Conservation (phyloP, 2,797 vertebrate species). For the Manis pentadactyla region DNA sequence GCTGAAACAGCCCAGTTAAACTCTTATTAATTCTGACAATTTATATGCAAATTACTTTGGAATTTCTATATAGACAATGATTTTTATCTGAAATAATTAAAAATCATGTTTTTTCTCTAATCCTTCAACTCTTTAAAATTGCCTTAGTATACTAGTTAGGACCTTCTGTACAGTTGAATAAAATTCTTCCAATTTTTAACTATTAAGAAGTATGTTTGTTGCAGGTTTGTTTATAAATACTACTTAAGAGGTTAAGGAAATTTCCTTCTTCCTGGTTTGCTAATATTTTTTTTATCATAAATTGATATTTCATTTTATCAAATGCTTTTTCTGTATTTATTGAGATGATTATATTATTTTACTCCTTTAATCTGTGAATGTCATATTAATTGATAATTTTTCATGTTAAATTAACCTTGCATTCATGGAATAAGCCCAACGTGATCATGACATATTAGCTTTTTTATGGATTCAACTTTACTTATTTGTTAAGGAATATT, state of each 20-base stretch:
- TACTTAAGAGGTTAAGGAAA: conserved; percentile 7
- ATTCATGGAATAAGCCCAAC: background rate
- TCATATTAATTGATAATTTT: background rate
- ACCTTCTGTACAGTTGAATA: background rate
- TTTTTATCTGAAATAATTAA: background rate
- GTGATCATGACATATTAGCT: background rate
- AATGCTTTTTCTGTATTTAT: background rate
- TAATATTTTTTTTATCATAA: background rate
- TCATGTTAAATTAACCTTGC: conserved; percentile 6
- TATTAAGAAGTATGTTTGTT: background rate
- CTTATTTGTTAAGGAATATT: background rate
- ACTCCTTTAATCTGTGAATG: background rate
- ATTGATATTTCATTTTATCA: conserved; percentile 36
- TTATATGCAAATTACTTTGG: background rate
- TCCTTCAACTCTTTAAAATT: background rate
- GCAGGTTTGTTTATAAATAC: background rate
- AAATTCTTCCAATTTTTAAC: background rate
- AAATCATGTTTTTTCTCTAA: background rate
- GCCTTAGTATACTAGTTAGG: background rate
- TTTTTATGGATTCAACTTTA: background rate
- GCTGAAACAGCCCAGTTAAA: background rate
- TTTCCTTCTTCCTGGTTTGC: conserved; percentile 18
- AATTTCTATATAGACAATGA: background rate
- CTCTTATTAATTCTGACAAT: background rate
- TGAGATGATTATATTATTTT: background rate